phyloP scores from a whole-genome alignment of 1,140 invertebrate species.

The Leptoteleia sp. region DNA sequence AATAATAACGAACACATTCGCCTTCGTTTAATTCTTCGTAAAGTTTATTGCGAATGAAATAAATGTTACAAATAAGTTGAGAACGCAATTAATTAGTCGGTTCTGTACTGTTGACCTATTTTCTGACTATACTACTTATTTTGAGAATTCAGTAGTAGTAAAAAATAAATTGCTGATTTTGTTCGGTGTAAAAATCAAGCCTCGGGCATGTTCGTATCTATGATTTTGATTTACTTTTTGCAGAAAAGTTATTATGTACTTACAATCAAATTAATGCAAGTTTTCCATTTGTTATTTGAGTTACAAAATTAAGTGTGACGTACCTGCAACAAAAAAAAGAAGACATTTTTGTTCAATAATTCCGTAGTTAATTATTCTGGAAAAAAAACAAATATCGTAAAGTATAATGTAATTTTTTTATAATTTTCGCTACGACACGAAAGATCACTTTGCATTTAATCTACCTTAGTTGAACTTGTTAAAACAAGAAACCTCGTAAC shows the following conservation, averaged over 20 bases:
- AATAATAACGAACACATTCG: constrained; percentile 8
- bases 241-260: constrained; percentile 21
- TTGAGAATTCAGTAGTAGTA: constrained; percentile 2
- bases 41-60: constrained; percentile 26
- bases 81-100: constrained; percentile 54
- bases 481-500: neutral
- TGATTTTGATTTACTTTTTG: neutral
- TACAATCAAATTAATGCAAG: constrained; percentile 19
- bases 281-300: neutral
- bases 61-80: constrained; percentile 46
- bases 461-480: constrained; percentile 3
- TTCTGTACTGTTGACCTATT: constrained; percentile 46
- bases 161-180: constrained; percentile 6
- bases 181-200: constrained; percentile 1
- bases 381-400: constrained; percentile 6
- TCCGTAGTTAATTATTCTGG: constrained; percentile 13
- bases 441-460: constrained; percentile 4
- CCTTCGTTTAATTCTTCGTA: constrained; percentile 17
- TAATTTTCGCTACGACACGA: constrained; percentile 3
- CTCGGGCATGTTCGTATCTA: neutral
- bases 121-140: constrained; percentile 45
- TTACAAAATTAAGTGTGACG: neutral
- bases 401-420: constrained; percentile 16
- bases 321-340: constrained; percentile 49
- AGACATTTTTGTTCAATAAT: constrained; percentile 10